Conservation (phyloP, 64 coral and sea anemone genomes). For the Hydrozoanthus tunicans region DNA sequence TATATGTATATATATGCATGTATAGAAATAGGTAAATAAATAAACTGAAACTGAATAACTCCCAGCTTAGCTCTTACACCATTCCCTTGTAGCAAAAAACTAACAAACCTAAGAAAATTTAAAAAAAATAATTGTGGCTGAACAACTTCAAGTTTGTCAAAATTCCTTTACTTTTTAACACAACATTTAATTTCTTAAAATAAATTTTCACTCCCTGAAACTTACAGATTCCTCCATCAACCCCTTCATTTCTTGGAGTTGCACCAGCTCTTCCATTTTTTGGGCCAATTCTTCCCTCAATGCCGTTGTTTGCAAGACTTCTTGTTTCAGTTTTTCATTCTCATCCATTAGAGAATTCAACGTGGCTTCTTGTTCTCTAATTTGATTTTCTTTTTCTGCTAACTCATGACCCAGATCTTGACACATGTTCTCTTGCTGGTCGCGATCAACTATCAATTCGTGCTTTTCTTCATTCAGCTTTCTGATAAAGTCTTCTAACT, state of each 20-base stretch:
- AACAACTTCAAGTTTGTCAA: no score
- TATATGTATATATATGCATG: no score
- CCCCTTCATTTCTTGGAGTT: background rate
- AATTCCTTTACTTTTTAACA: no score
- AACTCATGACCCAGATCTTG: background rate
- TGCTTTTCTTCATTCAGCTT: background rate
- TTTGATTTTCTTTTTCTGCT: slow-evolving; percentile 6
- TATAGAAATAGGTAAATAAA: no score
- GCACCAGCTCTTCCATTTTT: background rate
- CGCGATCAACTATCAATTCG: slow-evolving; percentile 1
- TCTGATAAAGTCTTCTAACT: slow-evolving; percentile 5
- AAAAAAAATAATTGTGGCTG: no score
- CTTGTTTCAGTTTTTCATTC: slow-evolving; percentile 7
- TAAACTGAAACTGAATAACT: no score
- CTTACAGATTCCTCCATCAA: slow-evolving; percentile 34
- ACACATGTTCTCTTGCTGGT: slow-evolving; percentile 26
- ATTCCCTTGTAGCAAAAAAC: no score
- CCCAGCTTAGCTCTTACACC: no score
- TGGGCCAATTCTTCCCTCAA: background rate
- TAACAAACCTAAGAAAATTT: no score
- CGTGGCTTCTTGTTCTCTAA: background rate
- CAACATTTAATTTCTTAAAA: no score
- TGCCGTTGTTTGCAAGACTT: background rate
- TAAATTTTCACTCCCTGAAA: background rate
- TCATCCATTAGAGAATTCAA: background rate